Percentiles rank a stretch among this genome's conserved stretches.
These are phyloP conservation scores for Lynx canadensis DNA, from an alignment of 2,113 vertebrate genomes.

Conservation along the genomic window DNA sequence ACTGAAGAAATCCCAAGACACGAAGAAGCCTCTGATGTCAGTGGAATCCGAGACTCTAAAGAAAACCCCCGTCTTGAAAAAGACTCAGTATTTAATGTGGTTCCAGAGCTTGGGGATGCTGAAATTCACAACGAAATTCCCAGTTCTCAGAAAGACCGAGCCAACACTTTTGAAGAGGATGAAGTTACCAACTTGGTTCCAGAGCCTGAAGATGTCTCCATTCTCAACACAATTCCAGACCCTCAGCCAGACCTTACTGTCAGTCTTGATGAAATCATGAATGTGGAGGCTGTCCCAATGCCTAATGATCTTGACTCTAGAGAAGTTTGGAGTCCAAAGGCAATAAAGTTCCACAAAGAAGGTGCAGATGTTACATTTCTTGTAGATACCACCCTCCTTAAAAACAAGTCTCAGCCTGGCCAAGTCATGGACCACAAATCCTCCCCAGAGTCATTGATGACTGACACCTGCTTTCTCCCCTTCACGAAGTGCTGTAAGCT, in stretches of 20 bases:
- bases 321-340: conserved; percentile 32
- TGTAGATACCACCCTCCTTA: conserved; percentile 46
- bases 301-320: background rate
- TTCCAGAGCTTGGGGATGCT: background rate
- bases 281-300: conserved; percentile 10
- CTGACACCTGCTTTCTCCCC: conserved; percentile 35
- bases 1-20: background rate
- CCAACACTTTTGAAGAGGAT: conserved; percentile 22
- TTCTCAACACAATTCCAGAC: conserved; percentile 57
- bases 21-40: background rate
- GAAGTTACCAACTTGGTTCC: background rate
- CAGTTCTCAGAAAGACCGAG: background rate
- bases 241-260: conserved; percentile 25
- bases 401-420: conserved; percentile 26
- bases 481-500: conserved; percentile 61
- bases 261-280: conserved; percentile 60
- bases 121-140: background rate
- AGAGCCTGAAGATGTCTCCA: conserved; percentile 52
- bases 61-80: background rate
- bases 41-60: conserved; percentile 2
- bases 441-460: conserved; percentile 9
- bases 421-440: conserved; percentile 28
- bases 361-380: background rate
- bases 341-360: background rate
- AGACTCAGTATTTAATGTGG: background rate